These are phyloP conservation scores for Onychomys leucogaster DNA, from an alignment of 2,797 vertebrate genomes.

Conservation along the genomic window DNA sequence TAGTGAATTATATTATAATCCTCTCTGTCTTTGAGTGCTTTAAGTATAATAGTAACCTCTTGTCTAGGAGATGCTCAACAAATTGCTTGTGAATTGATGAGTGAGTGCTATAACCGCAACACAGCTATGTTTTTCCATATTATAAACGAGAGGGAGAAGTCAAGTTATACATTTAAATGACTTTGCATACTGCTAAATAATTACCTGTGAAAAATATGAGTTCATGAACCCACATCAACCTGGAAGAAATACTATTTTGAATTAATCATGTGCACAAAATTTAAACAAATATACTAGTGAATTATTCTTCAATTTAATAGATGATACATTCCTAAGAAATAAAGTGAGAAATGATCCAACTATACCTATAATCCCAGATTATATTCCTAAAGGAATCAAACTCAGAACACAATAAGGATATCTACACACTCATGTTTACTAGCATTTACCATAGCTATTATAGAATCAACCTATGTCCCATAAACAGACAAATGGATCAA, in stretches of 20 bases:
- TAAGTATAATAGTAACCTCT: background rate
- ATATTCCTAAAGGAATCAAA: background rate
- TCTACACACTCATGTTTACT: background rate
- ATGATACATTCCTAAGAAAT: conserved; percentile 1
- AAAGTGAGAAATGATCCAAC: background rate
- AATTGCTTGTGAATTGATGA: conserved; percentile 1
- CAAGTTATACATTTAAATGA: background rate
- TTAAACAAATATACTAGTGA: conserved; percentile 15
- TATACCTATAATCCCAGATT: background rate
- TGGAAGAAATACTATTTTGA: background rate
- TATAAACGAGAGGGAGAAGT: conserved; percentile 16
- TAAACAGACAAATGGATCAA: background rate
- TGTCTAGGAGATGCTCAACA: background rate
- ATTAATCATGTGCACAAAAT: conserved; percentile 19
- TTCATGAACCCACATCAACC: background rate
- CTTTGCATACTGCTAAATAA: background rate
- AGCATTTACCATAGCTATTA: background rate
- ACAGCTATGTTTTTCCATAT: conserved; percentile 4
- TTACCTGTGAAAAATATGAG: background rate
- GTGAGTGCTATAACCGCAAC: background rate
- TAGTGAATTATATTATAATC: background rate
- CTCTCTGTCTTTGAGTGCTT: background rate
- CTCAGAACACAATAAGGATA: background rate
- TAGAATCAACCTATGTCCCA: background rate
- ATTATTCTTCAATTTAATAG: background rate